Evolutionary conservation across 2,888 invertebrate genomes (phyloP).

Genomic region (Eupithecia centaureata): DNA sequence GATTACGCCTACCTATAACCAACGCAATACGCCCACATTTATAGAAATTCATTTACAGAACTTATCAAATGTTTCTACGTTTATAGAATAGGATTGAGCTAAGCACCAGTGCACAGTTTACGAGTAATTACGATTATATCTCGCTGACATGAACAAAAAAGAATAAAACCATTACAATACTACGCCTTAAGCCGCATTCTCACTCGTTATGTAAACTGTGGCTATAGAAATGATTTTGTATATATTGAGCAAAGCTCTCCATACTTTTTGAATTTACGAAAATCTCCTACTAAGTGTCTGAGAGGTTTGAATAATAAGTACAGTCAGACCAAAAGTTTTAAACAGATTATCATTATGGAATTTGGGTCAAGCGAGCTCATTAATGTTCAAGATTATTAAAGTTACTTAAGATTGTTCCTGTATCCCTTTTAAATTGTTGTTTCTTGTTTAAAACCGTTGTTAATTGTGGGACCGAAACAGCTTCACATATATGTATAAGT

Average conservation of each 20-base stretch:
- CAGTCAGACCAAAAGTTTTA: conserved; percentile 3
- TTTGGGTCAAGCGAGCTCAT: conserved; percentile 13
- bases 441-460: conserved; percentile 10
- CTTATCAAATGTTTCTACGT: too few relatives aligned
- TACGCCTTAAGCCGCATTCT: neutral
- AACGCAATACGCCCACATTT: too few relatives aligned
- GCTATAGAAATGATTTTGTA: neutral
- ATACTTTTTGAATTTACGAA: neutral
- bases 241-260: neutral
- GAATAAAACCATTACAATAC: too few relatives aligned
- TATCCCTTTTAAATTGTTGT: conserved; percentile 12
- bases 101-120: too few relatives aligned
- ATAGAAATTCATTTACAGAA: too few relatives aligned
- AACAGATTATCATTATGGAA: conserved; percentile 12
- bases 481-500: too few relatives aligned
- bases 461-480: neutral
- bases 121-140: too few relatives aligned
- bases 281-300: neutral
- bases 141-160: too few relatives aligned
- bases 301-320: neutral
- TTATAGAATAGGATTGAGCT: too few relatives aligned
- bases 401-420: conserved; percentile 6
- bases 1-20: too few relatives aligned
- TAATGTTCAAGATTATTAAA: conserved; percentile 12
- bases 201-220: neutral